Evolutionary conservation across 2,888 invertebrate species (phyloP).

Genomic region (Tyria jacobaeae): DNA sequence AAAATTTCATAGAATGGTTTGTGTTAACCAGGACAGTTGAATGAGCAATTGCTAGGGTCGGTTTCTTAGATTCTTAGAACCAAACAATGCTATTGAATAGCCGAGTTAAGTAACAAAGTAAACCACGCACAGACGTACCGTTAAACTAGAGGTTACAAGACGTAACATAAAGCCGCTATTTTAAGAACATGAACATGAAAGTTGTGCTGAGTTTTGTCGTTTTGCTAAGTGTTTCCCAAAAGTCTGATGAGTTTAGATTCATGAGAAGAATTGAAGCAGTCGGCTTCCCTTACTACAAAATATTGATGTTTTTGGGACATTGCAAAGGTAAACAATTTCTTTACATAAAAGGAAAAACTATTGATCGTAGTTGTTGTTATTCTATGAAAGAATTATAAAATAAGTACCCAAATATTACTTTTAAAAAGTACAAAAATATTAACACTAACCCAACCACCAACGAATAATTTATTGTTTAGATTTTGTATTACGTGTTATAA

Average conservation of each 20-base stretch:
- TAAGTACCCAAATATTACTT: no score
- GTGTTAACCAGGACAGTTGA: conserved; percentile 1
- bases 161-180: neutral
- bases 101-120: conserved; percentile 10
- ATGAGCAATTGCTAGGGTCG: conserved; percentile 2
- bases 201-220: conserved; percentile 15
- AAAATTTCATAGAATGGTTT: neutral
- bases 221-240: conserved; percentile 14
- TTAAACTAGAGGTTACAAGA: neutral
- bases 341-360: no score
- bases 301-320: conserved; percentile 65
- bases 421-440: no score
- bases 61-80: conserved; percentile 16
- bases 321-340: conserved; percentile 64
- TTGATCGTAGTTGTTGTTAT: neutral
- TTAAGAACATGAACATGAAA: conserved; percentile 1
- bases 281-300: conserved; percentile 68
- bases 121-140: neutral
- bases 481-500: neutral
- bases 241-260: conserved; percentile 40
- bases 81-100: conserved; percentile 5
- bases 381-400: no score
- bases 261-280: conserved; percentile 60
- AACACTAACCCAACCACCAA: neutral
- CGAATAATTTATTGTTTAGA: neutral